Percentiles rank a stretch among this genome's conserved stretches.
Evolutionary conservation across 2,113 vertebrate species (phyloP).

Genomic region (Phylloscopus whistleri): DNA sequence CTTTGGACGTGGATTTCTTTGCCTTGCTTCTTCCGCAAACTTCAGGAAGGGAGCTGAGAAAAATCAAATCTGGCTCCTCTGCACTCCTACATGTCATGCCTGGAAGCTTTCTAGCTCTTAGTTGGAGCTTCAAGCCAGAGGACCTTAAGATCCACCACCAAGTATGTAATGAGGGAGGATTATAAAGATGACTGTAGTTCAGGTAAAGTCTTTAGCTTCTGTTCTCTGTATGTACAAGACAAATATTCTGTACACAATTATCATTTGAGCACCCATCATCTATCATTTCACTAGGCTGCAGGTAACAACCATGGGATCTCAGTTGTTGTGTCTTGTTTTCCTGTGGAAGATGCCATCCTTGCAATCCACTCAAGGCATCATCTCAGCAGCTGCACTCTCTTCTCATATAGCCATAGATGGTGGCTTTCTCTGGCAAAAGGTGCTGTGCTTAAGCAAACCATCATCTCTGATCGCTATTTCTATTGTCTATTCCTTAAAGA

Average conservation of each 20-base stretch:
- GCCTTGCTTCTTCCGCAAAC: not conserved
- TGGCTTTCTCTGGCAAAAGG: not conserved
- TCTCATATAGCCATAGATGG: not conserved
- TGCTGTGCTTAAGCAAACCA: not conserved
- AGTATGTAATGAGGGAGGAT: not conserved
- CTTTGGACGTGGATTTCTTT: not conserved
- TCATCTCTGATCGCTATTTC: not conserved
- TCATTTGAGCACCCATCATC: not conserved
- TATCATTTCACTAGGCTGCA: not conserved
- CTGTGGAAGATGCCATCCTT: not conserved
- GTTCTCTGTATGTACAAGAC: not conserved
- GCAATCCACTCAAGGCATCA: accelerated
- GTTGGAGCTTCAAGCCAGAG: not conserved
- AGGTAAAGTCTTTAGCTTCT: not conserved
- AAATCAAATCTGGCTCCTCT: not conserved
- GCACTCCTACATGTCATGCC: not conserved
- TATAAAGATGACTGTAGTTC: not conserved
- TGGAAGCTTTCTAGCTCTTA: not conserved
- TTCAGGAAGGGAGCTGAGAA: not conserved
- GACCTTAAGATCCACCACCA: not conserved
- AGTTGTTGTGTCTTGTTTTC: not conserved
- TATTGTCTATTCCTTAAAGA: not conserved
- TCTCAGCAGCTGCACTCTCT: not conserved
- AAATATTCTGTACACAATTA: not conserved
- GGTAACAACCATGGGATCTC: not conserved